Evolutionary conservation across 2,113 vertebrate species (phyloP), one percentile per base, ranked within the genome.

Genomic region (Dermatemys mawii): DNA sequence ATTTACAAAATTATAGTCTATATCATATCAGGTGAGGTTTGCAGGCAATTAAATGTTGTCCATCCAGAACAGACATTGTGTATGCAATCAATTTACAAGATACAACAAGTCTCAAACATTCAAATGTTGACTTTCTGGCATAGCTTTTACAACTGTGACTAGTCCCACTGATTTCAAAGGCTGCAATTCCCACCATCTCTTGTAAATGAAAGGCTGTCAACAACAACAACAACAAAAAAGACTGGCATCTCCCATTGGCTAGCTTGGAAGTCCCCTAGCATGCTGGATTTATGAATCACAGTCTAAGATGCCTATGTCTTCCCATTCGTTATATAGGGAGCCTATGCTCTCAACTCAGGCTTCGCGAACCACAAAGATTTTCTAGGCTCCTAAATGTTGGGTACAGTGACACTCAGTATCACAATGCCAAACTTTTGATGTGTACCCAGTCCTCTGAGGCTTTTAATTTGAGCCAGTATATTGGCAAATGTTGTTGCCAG

Each of bases 61-160:
- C 87, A 67, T 35, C 83, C 57, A 88, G 87, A 80, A 92, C 53
- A 79, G 85, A 93, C 93, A 84, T 75, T 80, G 10, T n/a, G 46
- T 60, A 78, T 89, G 49, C 41, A 48, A 86, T 94, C 0, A 0
- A 73, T 86, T 86, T 84, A 75, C 13, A 27, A 44, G 41, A 75
- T 13, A 92, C 92, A 44, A 78, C 73, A 48, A 75, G 73, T 78
- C 87, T 94, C 87, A 82, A n/a, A 54, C 80, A 93, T 57, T 63
- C 87, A 84, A 80, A 86, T 32, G 83, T 90, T 96, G 94, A 95
- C 86, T 94, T 81, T 63, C 49, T 91, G 55, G 70, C 79, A 83
- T 88, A 84, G 95, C 88, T 96, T 96, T 96, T 83, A 93, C 92
- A 83, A 80, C 90, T 0, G 2, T 82, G 90, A 96, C 82, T 90